Percentiles rank a stretch among this genome's conserved stretches.
phyloP scores from a whole-genome alignment of 2,888 invertebrate genomes.

The Thecocarcelia acutangulata region DNA sequence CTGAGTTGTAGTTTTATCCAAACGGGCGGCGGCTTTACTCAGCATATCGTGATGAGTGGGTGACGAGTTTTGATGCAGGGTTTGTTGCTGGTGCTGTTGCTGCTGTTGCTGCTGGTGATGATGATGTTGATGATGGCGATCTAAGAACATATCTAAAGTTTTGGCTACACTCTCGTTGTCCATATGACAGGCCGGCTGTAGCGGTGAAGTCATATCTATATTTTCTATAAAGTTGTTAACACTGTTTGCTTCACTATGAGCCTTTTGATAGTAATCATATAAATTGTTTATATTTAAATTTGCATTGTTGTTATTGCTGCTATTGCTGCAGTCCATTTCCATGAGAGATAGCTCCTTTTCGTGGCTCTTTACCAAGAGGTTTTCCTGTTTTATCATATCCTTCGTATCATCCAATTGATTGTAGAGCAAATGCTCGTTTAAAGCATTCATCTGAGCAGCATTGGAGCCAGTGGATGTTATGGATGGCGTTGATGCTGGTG shows the following conservation, averaged over 20 bases:
- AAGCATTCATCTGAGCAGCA: slow-evolving; percentile 72
- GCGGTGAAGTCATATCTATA: slow-evolving; percentile 79
- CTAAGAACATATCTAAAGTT: slow-evolving; percentile 80
- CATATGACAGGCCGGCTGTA: slow-evolving; percentile 77
- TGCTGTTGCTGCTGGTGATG: slow-evolving; percentile 67
- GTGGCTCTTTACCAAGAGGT: slow-evolving; percentile 17
- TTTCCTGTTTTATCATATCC: slow-evolving; percentile 57
- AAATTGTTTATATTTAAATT: slow-evolving; percentile 44
- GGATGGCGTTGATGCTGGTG: slow-evolving; percentile 82
- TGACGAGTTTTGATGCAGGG: slow-evolving; percentile 57
- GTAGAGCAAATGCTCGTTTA: slow-evolving; percentile 73
- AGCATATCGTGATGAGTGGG: slow-evolving; percentile 73
- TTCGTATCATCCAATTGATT: slow-evolving; percentile 68
- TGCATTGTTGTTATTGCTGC: slow-evolving; percentile 4
- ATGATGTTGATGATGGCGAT: slow-evolving; percentile 76
- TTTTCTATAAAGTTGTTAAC: slow-evolving; percentile 76
- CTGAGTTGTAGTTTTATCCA: slow-evolving; percentile 37
- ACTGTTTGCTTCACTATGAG: slow-evolving; percentile 68
- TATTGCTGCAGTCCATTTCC: slow-evolving; percentile 50
- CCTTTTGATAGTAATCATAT: slow-evolving; percentile 53
- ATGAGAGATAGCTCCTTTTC: slow-evolving; percentile 39
- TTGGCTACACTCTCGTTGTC: slow-evolving; percentile 79
- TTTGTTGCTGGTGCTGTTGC: slow-evolving; percentile 51
- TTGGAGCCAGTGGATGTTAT: slow-evolving; percentile 75
- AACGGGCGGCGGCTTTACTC: slow-evolving; percentile 58